Conservation (phyloP, 2,797 vertebrate genomes). For the Propithecus perrieri region DNA sequence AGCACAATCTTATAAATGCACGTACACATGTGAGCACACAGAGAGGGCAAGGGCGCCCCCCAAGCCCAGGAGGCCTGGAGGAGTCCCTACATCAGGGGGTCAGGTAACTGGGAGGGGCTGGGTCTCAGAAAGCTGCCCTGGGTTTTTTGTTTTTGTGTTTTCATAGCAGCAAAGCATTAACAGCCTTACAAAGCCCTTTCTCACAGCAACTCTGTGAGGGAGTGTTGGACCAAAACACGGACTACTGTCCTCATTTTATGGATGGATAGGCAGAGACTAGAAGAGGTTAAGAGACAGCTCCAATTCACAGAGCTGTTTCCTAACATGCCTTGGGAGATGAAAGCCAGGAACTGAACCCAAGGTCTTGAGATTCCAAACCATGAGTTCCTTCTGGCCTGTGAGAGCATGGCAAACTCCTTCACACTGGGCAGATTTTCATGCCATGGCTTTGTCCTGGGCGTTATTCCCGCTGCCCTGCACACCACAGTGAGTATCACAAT, state of each 20-base stretch:
- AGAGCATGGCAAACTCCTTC: not conserved
- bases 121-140: not conserved
- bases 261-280: not conserved
- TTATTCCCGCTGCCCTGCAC: not conserved
- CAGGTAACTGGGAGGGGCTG: not conserved
- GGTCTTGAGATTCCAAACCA: not conserved
- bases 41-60: rapidly evolving
- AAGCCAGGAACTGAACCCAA: not conserved
- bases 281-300: not conserved
- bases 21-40: too few species aligned
- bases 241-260: not conserved
- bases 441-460: not conserved
- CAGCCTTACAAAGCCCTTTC: not conserved
- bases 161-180: not conserved
- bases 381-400: not conserved
- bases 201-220: not conserved
- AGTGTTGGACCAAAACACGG: rapidly evolving
- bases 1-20: not conserved
- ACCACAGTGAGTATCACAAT: not conserved
- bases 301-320: not conserved
- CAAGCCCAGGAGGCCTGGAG: not conserved
- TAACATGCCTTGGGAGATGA: not conserved
- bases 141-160: not conserved
- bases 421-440: not conserved
- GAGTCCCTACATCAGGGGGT: not conserved